These are phyloP conservation scores for Tragelaphus imberbis DNA, from an alignment of 2,113 vertebrate species.

Conservation along the genomic window DNA sequence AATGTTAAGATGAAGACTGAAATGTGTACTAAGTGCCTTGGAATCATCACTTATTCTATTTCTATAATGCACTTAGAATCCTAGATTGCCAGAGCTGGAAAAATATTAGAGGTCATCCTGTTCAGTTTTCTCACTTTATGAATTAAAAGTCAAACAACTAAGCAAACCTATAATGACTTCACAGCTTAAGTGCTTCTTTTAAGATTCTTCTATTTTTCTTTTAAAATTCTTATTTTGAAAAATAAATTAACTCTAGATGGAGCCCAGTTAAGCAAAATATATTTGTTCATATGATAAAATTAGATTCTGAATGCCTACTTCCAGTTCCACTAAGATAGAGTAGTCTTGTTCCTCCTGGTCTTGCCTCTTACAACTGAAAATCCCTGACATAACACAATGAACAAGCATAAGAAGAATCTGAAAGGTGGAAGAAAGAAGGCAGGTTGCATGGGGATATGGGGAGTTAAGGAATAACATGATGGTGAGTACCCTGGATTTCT, in stretches of 20 bases:
- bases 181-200: not conserved
- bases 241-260: not conserved
- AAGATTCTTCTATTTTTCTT: not conserved
- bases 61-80: conserved; percentile 16
- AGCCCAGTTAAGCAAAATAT: not conserved
- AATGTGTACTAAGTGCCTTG: conserved; percentile 8
- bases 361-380: not conserved
- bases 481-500: not conserved
- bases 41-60: conserved; percentile 15
- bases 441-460: not conserved
- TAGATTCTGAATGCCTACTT: not conserved
- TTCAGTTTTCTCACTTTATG: conserved; percentile 8
- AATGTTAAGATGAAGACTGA: not conserved
- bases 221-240: not conserved
- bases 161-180: not conserved
- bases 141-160: not conserved
- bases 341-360: not conserved
- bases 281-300: not conserved
- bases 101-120: not conserved
- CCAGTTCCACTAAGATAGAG: not conserved
- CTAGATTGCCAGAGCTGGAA: not conserved
- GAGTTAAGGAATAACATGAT: not conserved
- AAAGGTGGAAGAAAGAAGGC: not conserved
- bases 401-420: not conserved
- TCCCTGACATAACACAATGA: not conserved